phyloP scores from a whole-genome alignment of 2,888 invertebrate species.

The Merodon equestris region DNA sequence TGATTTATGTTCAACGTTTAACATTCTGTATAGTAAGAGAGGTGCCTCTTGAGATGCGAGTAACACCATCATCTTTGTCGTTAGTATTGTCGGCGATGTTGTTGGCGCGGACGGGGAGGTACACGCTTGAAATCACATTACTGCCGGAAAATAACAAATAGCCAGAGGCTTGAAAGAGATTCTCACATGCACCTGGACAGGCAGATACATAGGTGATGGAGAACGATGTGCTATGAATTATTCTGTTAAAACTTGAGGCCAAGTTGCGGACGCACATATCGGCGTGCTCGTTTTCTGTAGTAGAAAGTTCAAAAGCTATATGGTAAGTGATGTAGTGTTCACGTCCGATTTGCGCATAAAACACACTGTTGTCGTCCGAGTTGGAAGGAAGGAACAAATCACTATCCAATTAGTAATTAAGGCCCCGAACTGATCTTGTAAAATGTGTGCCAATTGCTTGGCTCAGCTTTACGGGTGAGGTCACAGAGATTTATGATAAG shows the following conservation, averaged over 20 bases:
- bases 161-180: conserved; percentile 31
- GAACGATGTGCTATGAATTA: conserved; percentile 63
- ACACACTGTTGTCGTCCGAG: no score
- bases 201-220: conserved; percentile 45
- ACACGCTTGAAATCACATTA: conserved; percentile 41
- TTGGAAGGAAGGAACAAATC: no score
- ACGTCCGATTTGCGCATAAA: no score
- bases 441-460: no score
- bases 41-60: conserved; percentile 47
- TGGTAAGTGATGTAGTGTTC: no score
- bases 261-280: conserved; percentile 15
- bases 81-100: conserved; percentile 20
- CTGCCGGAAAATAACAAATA: conserved; percentile 52
- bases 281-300: neutral
- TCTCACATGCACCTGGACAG: conserved; percentile 16
- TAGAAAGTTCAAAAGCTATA: no score
- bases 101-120: conserved; percentile 10
- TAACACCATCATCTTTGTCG: conserved; percentile 48
- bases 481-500: no score
- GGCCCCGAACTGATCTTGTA: no score
- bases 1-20: conserved; percentile 65
- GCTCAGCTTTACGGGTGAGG: no score
- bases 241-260: conserved; percentile 46
- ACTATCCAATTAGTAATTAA: no score
- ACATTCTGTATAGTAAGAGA: conserved; percentile 59